These are phyloP conservation scores for Synanthedon andrenaeformis DNA, from an alignment of 2,888 invertebrate genomes.

Conservation along the genomic window DNA sequence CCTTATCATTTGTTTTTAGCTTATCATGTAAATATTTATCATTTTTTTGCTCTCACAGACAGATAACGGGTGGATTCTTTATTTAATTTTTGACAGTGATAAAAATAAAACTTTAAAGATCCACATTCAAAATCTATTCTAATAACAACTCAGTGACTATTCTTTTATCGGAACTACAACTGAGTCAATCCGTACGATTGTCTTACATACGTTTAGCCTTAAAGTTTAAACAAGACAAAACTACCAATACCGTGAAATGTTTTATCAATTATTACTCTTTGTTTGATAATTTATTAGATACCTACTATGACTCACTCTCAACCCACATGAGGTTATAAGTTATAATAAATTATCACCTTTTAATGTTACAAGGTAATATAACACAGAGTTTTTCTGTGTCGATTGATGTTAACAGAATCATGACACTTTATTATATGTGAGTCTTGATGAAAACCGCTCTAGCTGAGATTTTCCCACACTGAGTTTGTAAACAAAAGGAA, in stretches of 20 bases:
- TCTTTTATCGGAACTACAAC: no score
- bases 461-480: slow-evolving; percentile 37
- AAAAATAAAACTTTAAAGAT: no score
- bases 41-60: no score
- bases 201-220: not conserved
- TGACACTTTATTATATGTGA: not conserved
- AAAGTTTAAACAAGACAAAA: not conserved
- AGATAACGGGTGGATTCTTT: no score
- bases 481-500: slow-evolving; percentile 41
- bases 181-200: not conserved
- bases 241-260: no score
- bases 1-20: no score
- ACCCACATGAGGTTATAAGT: not conserved
- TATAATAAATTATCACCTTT: not conserved
- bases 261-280: not conserved
- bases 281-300: not conserved
- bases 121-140: no score
- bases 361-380: not conserved
- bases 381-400: not conserved
- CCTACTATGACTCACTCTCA: not conserved
- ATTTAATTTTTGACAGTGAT: no score
- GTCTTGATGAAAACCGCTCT: not conserved
- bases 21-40: no score
- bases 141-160: no score
- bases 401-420: not conserved